Percentiles rank a stretch among this genome's conserved stretches.
Conservation (phyloP, 2,797 vertebrate genomes). For the Coracias cyanogaster region DNA sequence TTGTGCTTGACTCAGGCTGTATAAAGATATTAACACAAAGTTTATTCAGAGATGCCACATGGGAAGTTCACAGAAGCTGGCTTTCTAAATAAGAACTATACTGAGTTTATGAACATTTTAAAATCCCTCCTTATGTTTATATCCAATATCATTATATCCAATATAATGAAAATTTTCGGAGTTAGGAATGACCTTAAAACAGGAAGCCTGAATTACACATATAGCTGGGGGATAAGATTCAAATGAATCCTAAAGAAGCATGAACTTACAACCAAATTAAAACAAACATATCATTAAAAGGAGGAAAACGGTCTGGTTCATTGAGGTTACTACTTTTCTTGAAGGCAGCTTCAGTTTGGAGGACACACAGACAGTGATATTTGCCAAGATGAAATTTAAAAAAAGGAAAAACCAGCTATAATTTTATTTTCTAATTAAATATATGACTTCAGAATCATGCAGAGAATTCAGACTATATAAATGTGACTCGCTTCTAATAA, state of each 20-base stretch:
- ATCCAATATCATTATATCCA: background rate
- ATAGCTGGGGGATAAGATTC: background rate
- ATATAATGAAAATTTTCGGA: slow-evolving; percentile 4
- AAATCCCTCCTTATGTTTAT: background rate
- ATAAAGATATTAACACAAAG: background rate
- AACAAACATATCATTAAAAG: slow-evolving; percentile 42
- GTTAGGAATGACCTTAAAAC: slow-evolving; percentile 21
- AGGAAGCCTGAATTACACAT: background rate
- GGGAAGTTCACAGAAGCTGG: background rate
- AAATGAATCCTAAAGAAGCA: slow-evolving; percentile 8
- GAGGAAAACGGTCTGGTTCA: slow-evolving; percentile 21
- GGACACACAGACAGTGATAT: background rate
- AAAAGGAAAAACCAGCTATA: background rate
- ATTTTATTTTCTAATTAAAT: background rate
- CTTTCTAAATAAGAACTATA: background rate
- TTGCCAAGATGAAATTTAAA: background rate
- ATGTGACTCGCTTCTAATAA: background rate
- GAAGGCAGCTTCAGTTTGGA: background rate
- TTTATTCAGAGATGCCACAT: background rate
- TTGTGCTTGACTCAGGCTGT: background rate
- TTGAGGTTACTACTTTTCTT: background rate
- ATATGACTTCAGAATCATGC: background rate
- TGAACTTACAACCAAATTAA: slow-evolving; percentile 43
- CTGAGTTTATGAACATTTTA: background rate
- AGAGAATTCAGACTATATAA: background rate